Evolutionary conservation across 2,113 vertebrate species (phyloP).

Genomic region (Dendrocopos noguchii): DNA sequence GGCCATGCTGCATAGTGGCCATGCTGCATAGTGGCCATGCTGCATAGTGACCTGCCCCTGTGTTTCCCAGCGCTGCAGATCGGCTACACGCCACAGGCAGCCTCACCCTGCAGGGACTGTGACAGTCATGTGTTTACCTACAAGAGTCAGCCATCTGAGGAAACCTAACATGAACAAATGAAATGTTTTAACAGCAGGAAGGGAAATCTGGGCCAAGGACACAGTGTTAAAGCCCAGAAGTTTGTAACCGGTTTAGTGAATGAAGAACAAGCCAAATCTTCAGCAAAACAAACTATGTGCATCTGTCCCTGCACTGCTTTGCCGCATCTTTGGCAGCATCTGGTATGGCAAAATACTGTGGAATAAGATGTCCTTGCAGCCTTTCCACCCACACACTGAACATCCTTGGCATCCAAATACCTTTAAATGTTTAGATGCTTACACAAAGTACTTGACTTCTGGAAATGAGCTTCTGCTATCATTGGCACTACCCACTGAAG

Average conservation of each 20-base stretch:
- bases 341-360: neutral
- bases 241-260: neutral
- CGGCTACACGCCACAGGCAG: accelerated
- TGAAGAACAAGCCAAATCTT: neutral
- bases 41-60: accelerated
- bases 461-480: neutral
- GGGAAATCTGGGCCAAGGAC: neutral
- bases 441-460: neutral
- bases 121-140: accelerated
- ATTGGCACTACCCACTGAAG: neutral
- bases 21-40: no score
- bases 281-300: neutral
- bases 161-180: neutral
- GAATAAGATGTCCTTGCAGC: neutral
- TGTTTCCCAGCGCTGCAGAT: accelerated
- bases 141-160: neutral
- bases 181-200: neutral
- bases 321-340: accelerated
- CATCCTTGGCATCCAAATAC: neutral
- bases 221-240: neutral
- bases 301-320: accelerated
- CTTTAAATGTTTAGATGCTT: neutral
- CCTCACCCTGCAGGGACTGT: neutral
- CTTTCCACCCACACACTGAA: neutral
- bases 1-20: accelerated